Percentiles rank a stretch among this genome's conserved stretches.
Evolutionary conservation across 2,888 invertebrate genomes (phyloP).

Genomic region (Nasonovia ribisnigri): DNA sequence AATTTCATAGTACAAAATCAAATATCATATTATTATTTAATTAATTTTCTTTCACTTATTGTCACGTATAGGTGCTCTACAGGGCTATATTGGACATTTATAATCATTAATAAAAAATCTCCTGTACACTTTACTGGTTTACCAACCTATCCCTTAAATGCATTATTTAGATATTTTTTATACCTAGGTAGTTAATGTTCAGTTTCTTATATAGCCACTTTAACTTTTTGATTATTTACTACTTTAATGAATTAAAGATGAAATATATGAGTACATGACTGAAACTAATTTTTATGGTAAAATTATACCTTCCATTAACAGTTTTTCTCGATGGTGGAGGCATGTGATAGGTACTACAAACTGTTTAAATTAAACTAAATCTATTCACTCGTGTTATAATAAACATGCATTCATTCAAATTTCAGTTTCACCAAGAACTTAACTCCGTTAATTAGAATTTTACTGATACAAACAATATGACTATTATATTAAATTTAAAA

Average conservation of each 20-base stretch:
- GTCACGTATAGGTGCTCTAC: not conserved
- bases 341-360: not conserved
- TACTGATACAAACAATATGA: not conserved
- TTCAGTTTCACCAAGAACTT: not conserved
- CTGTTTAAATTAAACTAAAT: not conserved
- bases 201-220: not conserved
- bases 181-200: not conserved
- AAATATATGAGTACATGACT: not conserved
- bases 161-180: not conserved
- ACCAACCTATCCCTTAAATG: not conserved
- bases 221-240: not conserved
- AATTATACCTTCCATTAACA: constrained; percentile 2
- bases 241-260: constrained; percentile 6
- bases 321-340: not conserved
- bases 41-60: not conserved
- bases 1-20: not conserved
- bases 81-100: not conserved
- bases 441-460: not conserved
- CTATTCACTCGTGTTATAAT: not conserved
- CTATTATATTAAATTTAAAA: not conserved
- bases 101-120: not conserved
- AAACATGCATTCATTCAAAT: not conserved
- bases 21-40: not conserved
- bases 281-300: not conserved
- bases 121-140: not conserved